Percentiles rank a stretch among this genome's conserved stretches.
These are phyloP conservation scores for Saturnia japonica DNA, from an alignment of 2,888 invertebrate species.

Conservation along the genomic window DNA sequence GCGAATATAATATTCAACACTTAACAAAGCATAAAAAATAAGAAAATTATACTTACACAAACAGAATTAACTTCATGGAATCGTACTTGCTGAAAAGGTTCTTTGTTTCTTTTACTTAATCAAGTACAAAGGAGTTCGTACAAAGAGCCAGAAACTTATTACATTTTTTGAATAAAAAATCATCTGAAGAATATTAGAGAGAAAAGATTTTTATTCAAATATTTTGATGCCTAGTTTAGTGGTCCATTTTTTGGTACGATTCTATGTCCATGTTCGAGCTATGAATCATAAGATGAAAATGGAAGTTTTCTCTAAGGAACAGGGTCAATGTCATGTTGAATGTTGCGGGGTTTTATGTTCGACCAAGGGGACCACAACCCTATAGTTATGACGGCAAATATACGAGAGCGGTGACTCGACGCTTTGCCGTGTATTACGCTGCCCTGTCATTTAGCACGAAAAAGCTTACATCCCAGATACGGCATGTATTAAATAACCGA, in stretches of 20 bases:
- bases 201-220: neutral
- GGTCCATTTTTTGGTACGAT: neutral
- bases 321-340: conserved; percentile 66
- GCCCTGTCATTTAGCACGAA: conserved; percentile 75
- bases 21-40: neutral
- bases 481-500: conserved; percentile 79
- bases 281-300: conserved; percentile 35
- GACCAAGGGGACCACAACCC: conserved; percentile 35
- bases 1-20: neutral
- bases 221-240: neutral
- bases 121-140: neutral
- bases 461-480: conserved; percentile 77
- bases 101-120: conserved; percentile 10
- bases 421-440: conserved; percentile 57
- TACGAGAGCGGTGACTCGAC: conserved; percentile 52
- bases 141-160: neutral
- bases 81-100: neutral
- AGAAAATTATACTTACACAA: neutral
- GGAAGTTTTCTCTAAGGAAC: conserved; percentile 44
- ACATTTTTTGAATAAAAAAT: neutral
- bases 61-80: neutral
- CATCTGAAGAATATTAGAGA: neutral
- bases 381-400: conserved; percentile 37
- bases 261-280: conserved; percentile 1
- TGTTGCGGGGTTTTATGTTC: conserved; percentile 41